These are phyloP conservation scores for Xylophagus ater DNA, from an alignment of 2,888 invertebrate species.

Conservation along the genomic window DNA sequence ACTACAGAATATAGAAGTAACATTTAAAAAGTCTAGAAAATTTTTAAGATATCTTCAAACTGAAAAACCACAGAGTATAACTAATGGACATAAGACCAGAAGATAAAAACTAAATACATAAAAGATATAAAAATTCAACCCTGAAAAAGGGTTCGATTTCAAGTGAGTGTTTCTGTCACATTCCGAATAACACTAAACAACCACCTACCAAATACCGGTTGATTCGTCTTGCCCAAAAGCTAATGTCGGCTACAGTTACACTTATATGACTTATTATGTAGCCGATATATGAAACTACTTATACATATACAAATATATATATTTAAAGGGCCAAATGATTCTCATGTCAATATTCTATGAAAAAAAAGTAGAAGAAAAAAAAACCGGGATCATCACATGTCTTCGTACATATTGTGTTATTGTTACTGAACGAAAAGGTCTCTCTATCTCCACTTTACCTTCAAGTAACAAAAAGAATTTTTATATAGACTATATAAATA, in stretches of 20 bases:
- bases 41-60: no score
- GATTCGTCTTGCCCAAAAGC: background rate
- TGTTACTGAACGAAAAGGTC: slow-evolving; percentile 11
- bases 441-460: slow-evolving; percentile 4
- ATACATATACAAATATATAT: no score
- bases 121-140: no score
- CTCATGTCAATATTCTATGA: slow-evolving; percentile 9
- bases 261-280: no score
- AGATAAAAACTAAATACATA: no score
- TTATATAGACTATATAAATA: no score
- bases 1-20: no score
- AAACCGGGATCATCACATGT: slow-evolving; percentile 10
- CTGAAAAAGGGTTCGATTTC: slow-evolving; percentile 10
- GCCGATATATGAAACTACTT: no score
- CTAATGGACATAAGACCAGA: background rate
- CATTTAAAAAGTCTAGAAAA: no score
- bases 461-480: no score
- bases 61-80: background rate
- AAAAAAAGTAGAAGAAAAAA: background rate
- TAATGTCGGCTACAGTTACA: no score
- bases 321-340: slow-evolving; percentile 11
- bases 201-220: background rate
- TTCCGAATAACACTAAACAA: slow-evolving; percentile 7
- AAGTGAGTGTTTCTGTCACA: slow-evolving; percentile 12
- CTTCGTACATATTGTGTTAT: slow-evolving; percentile 9